Evolutionary conservation across 2,888 invertebrate genomes (phyloP).

Genomic region (Pseudococcus longispinus): DNA sequence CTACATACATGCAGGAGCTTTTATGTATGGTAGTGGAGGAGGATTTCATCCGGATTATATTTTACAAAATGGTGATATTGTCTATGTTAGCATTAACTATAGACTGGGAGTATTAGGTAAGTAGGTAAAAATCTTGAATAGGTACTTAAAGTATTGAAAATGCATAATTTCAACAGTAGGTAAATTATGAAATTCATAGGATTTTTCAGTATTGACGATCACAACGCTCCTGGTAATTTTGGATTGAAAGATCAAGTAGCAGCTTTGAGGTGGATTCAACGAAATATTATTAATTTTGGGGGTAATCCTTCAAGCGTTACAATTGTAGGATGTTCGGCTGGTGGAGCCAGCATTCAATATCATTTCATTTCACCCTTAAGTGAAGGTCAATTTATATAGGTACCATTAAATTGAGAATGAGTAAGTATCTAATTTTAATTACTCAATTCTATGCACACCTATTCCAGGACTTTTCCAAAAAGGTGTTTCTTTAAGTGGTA

Average conservation of each 20-base stretch:
- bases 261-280: constrained; percentile 74
- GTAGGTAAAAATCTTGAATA: no score
- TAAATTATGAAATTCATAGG: constrained; percentile 64
- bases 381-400: constrained; percentile 68
- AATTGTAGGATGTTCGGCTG: constrained; percentile 75
- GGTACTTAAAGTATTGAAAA: no score
- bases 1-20: constrained; percentile 61
- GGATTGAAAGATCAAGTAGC: constrained; percentile 78
- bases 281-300: constrained; percentile 74
- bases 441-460: background rate
- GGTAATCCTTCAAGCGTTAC: constrained; percentile 76
- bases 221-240: constrained; percentile 73
- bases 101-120: constrained; percentile 61
- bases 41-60: constrained; percentile 60
- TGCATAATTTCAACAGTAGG: no score
- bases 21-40: constrained; percentile 59
- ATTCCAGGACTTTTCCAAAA: constrained; percentile 61
- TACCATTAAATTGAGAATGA: background rate
- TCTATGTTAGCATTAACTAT: constrained; percentile 61
- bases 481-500: constrained; percentile 62
- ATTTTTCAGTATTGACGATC: constrained; percentile 77
- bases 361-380: constrained; percentile 73
- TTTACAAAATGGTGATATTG: constrained; percentile 60
- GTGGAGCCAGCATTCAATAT: constrained; percentile 77
- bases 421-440: background rate